A percentile compares a stretch with the other conserved stretches of the same genome.
These are phyloP conservation scores for Cryptoprocta ferox DNA, from an alignment of 2,797 vertebrate species.

Conservation along the genomic window DNA sequence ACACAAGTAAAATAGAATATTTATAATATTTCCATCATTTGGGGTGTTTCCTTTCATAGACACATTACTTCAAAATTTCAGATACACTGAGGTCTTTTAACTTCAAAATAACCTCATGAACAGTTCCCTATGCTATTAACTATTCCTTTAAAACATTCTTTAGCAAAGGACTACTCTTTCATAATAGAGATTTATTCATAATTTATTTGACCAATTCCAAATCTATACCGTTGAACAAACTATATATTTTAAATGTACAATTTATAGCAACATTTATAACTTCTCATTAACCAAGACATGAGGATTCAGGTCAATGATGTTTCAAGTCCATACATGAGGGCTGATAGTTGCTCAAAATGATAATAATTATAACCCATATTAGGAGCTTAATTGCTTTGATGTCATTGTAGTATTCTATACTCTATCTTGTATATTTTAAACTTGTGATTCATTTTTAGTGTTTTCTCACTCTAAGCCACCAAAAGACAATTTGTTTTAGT, in stretches of 20 bases:
- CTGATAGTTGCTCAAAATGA: background rate
- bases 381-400: background rate
- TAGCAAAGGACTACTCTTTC: background rate
- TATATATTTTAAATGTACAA: background rate
- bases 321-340: background rate
- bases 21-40: background rate
- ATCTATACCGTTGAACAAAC: background rate
- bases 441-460: background rate
- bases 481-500: background rate
- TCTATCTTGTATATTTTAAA: background rate
- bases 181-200: background rate
- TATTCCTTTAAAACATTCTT: background rate
- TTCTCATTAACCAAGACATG: background rate
- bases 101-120: background rate
- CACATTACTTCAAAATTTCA: constrained; percentile 21
- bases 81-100: background rate
- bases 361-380: background rate
- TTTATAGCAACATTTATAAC: background rate
- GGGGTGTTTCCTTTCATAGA: background rate
- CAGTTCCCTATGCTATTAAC: background rate
- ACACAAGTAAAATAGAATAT: background rate
- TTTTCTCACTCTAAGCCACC: background rate
- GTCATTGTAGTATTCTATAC: background rate
- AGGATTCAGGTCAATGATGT: background rate
- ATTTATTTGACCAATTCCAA: background rate